These are phyloP conservation scores for Sarcophaga carnaria DNA, from an alignment of 2,888 invertebrate species.

Conservation along the genomic window DNA sequence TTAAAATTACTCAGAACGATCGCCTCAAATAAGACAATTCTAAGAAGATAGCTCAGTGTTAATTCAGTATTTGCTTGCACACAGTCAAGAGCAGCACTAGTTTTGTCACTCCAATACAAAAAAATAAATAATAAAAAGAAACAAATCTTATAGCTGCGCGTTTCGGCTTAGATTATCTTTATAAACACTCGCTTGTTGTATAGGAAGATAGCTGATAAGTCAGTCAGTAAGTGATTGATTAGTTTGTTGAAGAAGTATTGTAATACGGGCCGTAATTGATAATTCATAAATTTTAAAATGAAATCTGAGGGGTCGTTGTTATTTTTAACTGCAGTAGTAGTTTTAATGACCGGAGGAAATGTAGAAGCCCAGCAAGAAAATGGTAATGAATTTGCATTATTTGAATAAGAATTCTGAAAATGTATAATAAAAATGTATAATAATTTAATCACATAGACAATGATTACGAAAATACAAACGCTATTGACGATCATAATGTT, in stretches of 20 bases:
- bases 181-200: constrained; percentile 24
- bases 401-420: constrained; percentile 41
- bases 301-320: neutral
- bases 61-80: constrained; percentile 48
- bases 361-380: constrained; percentile 51
- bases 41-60: constrained; percentile 32
- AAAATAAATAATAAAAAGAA: constrained; percentile 47
- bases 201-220: constrained; percentile 49
- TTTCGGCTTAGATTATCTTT: constrained; percentile 42
- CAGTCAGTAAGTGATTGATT: constrained; percentile 39
- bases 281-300: neutral
- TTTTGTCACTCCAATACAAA: constrained; percentile 39
- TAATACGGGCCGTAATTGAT: neutral
- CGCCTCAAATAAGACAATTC: constrained; percentile 56
- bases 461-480: constrained; percentile 61
- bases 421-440: neutral
- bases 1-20: constrained; percentile 65
- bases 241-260: constrained; percentile 7
- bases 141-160: constrained; percentile 21
- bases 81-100: constrained; percentile 53
- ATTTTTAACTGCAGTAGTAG: constrained; percentile 11
- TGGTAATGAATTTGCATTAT: constrained; percentile 51
- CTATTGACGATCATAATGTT: constrained; percentile 77
- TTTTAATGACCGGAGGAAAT: neutral
- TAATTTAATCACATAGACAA: constrained; percentile 54